A percentile compares a stretch with the other conserved stretches of the same genome.
These are phyloP conservation scores for Balanococcus diminutus DNA, from an alignment of 2,888 invertebrate species.

Conservation along the genomic window DNA sequence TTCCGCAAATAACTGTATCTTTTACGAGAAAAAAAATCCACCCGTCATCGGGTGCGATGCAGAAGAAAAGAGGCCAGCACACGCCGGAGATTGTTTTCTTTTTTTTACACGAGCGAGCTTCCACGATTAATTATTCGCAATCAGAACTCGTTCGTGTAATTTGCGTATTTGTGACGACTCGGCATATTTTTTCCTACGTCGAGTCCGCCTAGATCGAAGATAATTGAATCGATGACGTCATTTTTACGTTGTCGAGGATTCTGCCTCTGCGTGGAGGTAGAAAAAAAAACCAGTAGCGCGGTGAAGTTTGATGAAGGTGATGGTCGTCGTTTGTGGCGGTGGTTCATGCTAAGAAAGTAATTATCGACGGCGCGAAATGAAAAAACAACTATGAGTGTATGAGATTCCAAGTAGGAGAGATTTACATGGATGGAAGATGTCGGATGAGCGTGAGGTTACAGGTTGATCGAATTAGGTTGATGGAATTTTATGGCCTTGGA, in stretches of 20 bases:
- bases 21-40: not conserved
- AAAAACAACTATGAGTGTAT: not conserved
- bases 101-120: not conserved
- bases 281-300: constrained; percentile 11
- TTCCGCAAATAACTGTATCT: not conserved
- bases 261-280: not conserved
- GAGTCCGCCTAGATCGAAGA: not conserved
- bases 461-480: not conserved
- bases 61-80: not conserved
- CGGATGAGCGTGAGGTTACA: not conserved
- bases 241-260: not conserved
- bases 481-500: not conserved
- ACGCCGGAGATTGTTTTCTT: constrained; percentile 9
- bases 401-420: not conserved
- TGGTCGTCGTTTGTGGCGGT: not conserved
- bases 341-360: constrained; percentile 36
- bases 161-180: constrained; percentile 42
- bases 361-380: constrained; percentile 21
- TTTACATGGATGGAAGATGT: constrained; percentile 7
- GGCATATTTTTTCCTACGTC: not conserved
- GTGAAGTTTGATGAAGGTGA: not conserved
- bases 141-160: not conserved
- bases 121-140: constrained; percentile 16
- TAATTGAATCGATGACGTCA: constrained; percentile 36
- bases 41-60: not conserved